Evolutionary conservation across 2,888 invertebrate genomes (phyloP).

Genomic region (Pachliopta kotzebuea): DNA sequence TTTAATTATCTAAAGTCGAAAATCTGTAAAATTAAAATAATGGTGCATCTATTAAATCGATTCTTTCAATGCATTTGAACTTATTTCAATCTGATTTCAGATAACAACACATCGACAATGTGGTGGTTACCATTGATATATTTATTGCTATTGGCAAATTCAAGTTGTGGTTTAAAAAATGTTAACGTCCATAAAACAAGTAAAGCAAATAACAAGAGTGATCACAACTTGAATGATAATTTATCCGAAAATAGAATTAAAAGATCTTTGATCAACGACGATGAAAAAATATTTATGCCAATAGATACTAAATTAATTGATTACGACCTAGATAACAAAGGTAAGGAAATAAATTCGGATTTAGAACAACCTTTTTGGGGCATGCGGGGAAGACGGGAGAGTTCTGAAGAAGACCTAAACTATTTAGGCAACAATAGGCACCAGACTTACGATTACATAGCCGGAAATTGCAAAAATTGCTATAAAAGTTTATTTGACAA

Average conservation of each 20-base stretch:
- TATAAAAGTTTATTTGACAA: slow-evolving; percentile 32
- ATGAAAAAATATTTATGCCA: slow-evolving; percentile 50
- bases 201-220: slow-evolving; percentile 42
- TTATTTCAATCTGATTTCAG: slow-evolving; percentile 44
- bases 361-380: slow-evolving; percentile 67
- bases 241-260: slow-evolving; percentile 48
- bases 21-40: too few species aligned
- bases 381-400: slow-evolving; percentile 58
- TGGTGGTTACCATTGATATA: slow-evolving; percentile 48
- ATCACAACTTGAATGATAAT: slow-evolving; percentile 43
- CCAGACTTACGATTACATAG: slow-evolving; percentile 30
- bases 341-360: slow-evolving; percentile 40
- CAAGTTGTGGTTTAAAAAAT: slow-evolving; percentile 50
- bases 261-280: slow-evolving; percentile 51
- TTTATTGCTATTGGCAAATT: slow-evolving; percentile 51
- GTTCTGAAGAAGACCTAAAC: slow-evolving; percentile 43
- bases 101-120: slow-evolving; percentile 56
- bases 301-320: slow-evolving; percentile 40
- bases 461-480: slow-evolving; percentile 42
- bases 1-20: too few species aligned
- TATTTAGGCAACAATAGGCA: slow-evolving; percentile 5
- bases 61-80: too few species aligned
- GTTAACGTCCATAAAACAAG: slow-evolving; percentile 47
- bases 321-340: slow-evolving; percentile 36
- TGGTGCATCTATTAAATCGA: too few species aligned